phyloP scores from a whole-genome alignment of 2,888 invertebrate genomes.

The Vandiemenella viatica region DNA sequence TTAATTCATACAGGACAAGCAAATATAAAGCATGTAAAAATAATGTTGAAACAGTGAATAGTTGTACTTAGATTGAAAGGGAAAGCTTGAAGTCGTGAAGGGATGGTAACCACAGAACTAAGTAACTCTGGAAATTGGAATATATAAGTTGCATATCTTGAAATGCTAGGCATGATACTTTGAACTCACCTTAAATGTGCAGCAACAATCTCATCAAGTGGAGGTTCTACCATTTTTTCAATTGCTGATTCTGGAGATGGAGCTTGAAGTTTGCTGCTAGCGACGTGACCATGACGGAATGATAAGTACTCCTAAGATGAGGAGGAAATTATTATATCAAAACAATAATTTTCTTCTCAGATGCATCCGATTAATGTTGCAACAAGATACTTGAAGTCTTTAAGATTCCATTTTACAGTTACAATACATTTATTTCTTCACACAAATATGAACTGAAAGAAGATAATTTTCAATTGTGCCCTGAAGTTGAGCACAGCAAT shows the following conservation, averaged over 20 bases:
- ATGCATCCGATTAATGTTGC: too few relatives aligned
- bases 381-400: too few relatives aligned
- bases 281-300: constrained; percentile 54
- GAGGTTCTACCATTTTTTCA: constrained; percentile 50
- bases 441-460: too few relatives aligned
- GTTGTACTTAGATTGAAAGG: background rate
- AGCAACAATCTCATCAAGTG: constrained; percentile 59
- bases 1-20: too few relatives aligned
- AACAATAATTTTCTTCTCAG: too few relatives aligned
- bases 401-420: too few relatives aligned
- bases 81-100: background rate
- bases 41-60: too few relatives aligned
- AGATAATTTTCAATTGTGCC: too few relatives aligned
- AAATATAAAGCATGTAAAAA: too few relatives aligned
- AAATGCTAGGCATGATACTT: background rate
- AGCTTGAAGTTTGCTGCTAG: constrained; percentile 49
- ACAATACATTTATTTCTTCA: too few relatives aligned
- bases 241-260: constrained; percentile 55
- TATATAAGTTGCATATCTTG: background rate
- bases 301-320: constrained; percentile 36
- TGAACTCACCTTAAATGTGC: constrained; percentile 52
- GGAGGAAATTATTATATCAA: constrained; percentile 3
- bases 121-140: background rate
- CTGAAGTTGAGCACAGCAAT: too few relatives aligned
- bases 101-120: too few relatives aligned